Percentiles rank a stretch among this genome's conserved stretches.
phyloP scores from a whole-genome alignment of 2,113 vertebrate species.

The Burhinus oedicnemus region DNA sequence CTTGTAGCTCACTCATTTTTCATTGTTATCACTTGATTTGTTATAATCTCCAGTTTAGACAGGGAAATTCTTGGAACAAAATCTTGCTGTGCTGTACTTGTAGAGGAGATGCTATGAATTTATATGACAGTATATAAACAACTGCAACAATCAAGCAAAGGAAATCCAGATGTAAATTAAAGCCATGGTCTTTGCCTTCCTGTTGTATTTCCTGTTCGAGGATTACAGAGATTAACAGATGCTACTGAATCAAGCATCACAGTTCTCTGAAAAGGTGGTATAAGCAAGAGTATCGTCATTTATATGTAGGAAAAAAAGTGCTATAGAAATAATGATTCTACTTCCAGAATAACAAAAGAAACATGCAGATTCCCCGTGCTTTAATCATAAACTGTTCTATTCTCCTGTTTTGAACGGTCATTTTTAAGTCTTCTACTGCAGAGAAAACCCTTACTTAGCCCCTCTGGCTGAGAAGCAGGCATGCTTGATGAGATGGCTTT shows the following conservation, averaged over 20 bases:
- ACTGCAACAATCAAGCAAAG: neutral
- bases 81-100: neutral
- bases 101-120: neutral
- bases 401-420: neutral
- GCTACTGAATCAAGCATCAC: neutral
- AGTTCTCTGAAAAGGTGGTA: neutral
- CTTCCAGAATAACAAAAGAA: neutral
- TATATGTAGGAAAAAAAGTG: neutral
- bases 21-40: neutral
- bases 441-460: neutral
- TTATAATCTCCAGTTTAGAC: neutral
- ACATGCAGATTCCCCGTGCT: neutral
- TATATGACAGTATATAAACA: neutral
- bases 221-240: neutral
- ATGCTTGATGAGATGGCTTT: conserved; percentile 8
- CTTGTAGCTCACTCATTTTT: neutral
- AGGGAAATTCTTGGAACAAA: neutral
- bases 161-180: neutral
- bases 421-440: neutral
- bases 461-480: neutral
- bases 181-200: neutral
- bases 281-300: neutral
- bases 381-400: neutral
- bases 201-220: neutral
- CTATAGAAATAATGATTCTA: neutral